Evolutionary conservation across 2,113 vertebrate species (phyloP).

Genomic region (Sus scrofa): DNA sequence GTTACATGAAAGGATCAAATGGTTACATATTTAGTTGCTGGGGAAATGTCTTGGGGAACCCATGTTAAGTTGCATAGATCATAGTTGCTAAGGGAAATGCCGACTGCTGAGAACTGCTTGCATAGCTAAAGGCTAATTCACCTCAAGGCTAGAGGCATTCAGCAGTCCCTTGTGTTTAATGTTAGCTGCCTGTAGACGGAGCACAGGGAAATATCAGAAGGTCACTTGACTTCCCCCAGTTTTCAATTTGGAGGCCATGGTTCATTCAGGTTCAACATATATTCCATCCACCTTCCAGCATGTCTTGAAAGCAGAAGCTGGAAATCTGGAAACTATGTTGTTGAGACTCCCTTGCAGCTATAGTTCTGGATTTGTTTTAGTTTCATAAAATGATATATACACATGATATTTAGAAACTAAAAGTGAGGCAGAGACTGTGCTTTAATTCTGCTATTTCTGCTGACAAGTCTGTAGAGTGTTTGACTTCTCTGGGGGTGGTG

Average conservation of each 20-base stretch:
- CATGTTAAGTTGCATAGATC: neutral
- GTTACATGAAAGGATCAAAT: neutral
- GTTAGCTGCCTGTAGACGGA: neutral
- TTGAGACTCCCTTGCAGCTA: neutral
- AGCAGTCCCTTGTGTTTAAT: neutral
- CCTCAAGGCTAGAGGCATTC: neutral
- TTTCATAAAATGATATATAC: neutral
- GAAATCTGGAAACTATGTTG: neutral
- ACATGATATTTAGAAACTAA: neutral
- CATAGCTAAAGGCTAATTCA: neutral
- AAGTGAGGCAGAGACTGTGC: neutral
- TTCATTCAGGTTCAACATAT: neutral
- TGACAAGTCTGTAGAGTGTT: neutral
- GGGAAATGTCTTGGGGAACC: neutral
- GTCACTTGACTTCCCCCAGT: neutral
- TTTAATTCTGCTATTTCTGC: neutral
- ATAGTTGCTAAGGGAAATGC: neutral
- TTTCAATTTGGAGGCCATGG: neutral
- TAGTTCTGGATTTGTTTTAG: neutral
- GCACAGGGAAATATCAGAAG: neutral
- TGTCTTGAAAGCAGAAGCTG: neutral
- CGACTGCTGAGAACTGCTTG: neutral
- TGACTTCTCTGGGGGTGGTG: neutral
- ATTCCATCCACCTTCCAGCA: neutral
- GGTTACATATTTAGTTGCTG: neutral